Evolutionary conservation across 1,140 invertebrate genomes (phyloP).

Genomic region (Drosophila parvula): DNA sequence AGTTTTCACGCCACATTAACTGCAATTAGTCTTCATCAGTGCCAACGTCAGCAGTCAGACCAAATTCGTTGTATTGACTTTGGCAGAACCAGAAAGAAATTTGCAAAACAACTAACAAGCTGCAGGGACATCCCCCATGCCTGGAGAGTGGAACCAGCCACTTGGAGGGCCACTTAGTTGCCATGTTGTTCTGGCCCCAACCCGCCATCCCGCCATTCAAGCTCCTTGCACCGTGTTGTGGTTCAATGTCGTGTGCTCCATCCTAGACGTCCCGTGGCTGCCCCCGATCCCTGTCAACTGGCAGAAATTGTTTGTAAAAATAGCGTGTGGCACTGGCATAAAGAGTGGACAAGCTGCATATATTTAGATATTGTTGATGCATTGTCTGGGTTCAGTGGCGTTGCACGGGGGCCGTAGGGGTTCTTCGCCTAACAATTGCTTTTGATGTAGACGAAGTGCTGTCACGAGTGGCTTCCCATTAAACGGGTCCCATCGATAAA

Average conservation of each 20-base stretch:
- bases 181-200: constrained; percentile 54
- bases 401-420: constrained; percentile 9
- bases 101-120: constrained; percentile 66
- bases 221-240: constrained; percentile 45
- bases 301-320: constrained; percentile 81
- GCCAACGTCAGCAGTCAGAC: constrained; percentile 56
- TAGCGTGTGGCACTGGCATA: constrained; percentile 78
- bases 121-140: constrained; percentile 10
- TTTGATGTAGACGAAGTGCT: constrained; percentile 40
- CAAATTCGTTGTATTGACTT: constrained; percentile 55
- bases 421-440: constrained; percentile 37
- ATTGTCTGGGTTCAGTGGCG: constrained; percentile 61
- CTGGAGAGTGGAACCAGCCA: constrained; percentile 36
- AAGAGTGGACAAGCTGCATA: constrained; percentile 69
- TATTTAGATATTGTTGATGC: constrained; percentile 74
- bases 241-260: constrained; percentile 67
- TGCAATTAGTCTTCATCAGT: constrained; percentile 81
- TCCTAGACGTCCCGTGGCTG: constrained; percentile 44
- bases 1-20: constrained; percentile 70
- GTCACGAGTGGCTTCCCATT: constrained; percentile 43
- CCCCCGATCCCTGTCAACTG: constrained; percentile 74
- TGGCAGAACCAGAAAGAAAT: constrained; percentile 25
- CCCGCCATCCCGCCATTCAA: not conserved
- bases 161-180: constrained; percentile 75
- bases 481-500: constrained; percentile 40